Evolutionary conservation across 2,888 invertebrate species (phyloP).

Genomic region (Acanthosoma haemorrhoidale): DNA sequence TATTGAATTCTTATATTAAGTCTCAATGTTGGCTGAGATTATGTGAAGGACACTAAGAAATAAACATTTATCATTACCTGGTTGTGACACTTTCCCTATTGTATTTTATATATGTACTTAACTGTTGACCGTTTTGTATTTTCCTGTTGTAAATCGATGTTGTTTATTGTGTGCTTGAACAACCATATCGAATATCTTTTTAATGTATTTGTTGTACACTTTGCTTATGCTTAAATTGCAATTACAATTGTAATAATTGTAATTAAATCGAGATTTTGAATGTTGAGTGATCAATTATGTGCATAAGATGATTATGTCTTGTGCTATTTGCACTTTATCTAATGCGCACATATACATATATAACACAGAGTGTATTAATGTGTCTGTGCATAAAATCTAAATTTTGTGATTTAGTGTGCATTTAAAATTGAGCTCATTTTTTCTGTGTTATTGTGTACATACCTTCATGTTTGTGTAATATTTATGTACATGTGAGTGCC

Average conservation of each 20-base stretch:
- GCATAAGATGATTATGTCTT: neutral
- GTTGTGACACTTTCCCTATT: slow-evolving; percentile 39
- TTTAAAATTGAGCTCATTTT: neutral
- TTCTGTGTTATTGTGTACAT: neutral
- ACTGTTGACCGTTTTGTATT: slow-evolving; percentile 40
- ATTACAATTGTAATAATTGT: neutral
- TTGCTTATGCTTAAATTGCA: slow-evolving; percentile 27
- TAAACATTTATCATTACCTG: slow-evolving; percentile 36
- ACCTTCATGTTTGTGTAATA: neutral
- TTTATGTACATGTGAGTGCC: neutral
- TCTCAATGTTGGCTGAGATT: slow-evolving; percentile 28
- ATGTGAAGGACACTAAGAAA: slow-evolving; percentile 23
- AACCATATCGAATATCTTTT: slow-evolving; percentile 33
- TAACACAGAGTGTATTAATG: neutral
- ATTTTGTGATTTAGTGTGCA: neutral
- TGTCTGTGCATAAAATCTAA: neutral
- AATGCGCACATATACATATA: neutral
- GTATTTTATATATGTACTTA: slow-evolving; percentile 41
- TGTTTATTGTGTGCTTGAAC: slow-evolving; percentile 36
- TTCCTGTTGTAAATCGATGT: slow-evolving; percentile 38
- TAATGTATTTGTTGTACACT: slow-evolving; percentile 35
- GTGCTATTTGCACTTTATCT: neutral
- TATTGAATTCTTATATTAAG: neutral
- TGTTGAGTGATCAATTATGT: neutral
- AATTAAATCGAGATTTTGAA: slow-evolving; percentile 2